Evolutionary conservation across 1,140 invertebrate species (phyloP), one percentile per base, ranked within the genome.

Genomic region (Grapholita molesta): DNA sequence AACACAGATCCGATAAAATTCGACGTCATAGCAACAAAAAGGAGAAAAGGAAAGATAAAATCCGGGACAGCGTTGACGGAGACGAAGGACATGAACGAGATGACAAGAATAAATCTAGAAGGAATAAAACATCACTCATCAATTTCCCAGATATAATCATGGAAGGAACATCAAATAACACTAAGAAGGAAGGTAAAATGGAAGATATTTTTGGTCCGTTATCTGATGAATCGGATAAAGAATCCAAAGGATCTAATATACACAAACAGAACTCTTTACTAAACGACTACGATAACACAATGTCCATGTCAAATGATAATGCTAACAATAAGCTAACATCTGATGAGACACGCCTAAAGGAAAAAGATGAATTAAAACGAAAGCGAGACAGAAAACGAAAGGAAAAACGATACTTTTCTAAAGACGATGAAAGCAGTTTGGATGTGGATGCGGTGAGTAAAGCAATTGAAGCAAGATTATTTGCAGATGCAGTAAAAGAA

Each of bases 181-280:
- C 83, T 9, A 94, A 94, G 80, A 93, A 94, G 67, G 95, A 95
- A 66, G 95, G 96, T 48, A 95, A 96, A 81, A 96, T 97, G 95
- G 96, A 97, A 86, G 96, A 97, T 76, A 97, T 97, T 68, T 97
- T 97, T 87, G 96, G 96, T 3, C 95, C 96, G 0, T 91, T 97
- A 28, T 97, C 96, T 0, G 97, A 97, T 80, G 95, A 97, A 30
- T 92, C 91, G 23, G 92, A 92, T 70, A 85, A 81, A 83, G 82
- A 88, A 12, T 72, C 64, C 23, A 78, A 57, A 61, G 53, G 12
- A 48, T n/a, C n/a, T n/a, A 53, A 69, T 12, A 66, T 68, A 35
- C 73, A 71, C 64, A 82, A 85, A 72, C 69, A 72, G 30, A 77
- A 81, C 21, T 83, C 76, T 66, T 53, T 71, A 30, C 66, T 76